Base-by-base conservation (phyloP, 2,888 invertebrate species). In the Adela reaumurella region DNA sequence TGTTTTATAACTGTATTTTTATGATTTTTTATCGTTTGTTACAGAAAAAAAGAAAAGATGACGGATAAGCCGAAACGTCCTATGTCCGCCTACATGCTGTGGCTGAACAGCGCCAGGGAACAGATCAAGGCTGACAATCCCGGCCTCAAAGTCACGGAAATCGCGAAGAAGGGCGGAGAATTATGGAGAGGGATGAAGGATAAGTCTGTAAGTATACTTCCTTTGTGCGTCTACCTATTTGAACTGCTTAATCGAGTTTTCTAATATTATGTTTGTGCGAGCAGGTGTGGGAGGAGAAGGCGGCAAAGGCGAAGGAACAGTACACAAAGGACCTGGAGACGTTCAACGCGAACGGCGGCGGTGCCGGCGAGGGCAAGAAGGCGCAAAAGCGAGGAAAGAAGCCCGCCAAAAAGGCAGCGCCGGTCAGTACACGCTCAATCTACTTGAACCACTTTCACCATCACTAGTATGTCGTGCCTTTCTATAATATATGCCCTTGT, bases 141-240 rank as follows among this genome's bases (percentile, higher is more conserved):
- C 20, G 95, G 94, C 53, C 88, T 95, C 54, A 87, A 89, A 62
- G 87, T 98, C 19, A 93, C 94, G 8, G 98, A 98, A 63, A 87
- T 97, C 52, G 90, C 95, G 43, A 97, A 95, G 74, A 94, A 92
- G 63, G 97, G 90, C 51, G 97, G 97, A 46, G 96, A 97, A 81
- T 80, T 94, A 79, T 99, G 98, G 98, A 89, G 91, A 62, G 88
- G 86, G 52, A 78, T 97, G 66, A 89, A 88, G 61, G 92, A 94
- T 62, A 95, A 94, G 81, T 84, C 88, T 53, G 91, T 91, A 74
- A 79, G 85, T 74, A 53, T 55, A 8, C 24, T 24, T 4, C 24
- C 4, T 24, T 8, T 24, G 24, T 24, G 24, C 24, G 24, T 24
- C 8, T 24, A 6, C 8, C n/a, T n/a, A n/a, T n/a, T n/a, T n/a